These are phyloP conservation scores for Amphipoea lucens DNA, from an alignment of 2,888 invertebrate genomes.

Conservation along the genomic window DNA sequence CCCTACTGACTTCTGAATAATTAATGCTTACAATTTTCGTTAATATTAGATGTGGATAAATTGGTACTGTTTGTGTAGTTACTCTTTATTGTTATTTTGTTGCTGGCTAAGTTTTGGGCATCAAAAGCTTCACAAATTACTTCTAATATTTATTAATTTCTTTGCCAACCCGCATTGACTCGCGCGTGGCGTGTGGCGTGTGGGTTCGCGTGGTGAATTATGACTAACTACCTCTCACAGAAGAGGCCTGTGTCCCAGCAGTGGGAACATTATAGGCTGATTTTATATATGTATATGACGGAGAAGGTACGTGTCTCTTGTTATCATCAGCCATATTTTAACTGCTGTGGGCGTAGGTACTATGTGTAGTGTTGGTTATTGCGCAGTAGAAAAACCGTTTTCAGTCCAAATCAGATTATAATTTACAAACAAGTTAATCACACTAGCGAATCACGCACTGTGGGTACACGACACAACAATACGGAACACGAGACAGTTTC, in stretches of 20 bases:
- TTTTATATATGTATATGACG: background rate
- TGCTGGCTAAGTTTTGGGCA: background rate
- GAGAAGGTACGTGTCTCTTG: background rate
- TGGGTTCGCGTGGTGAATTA: background rate
- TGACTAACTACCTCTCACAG: background rate
- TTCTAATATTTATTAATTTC: background rate
- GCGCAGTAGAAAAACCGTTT: background rate
- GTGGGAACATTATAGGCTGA: background rate
- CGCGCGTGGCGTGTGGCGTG: too few species aligned
- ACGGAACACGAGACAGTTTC: too few species aligned
- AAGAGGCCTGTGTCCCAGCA: background rate
- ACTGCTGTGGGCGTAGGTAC: background rate
- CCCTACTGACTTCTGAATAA: conserved; percentile 47
- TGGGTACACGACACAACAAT: too few species aligned
- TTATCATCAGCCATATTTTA: background rate
- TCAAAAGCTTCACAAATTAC: background rate
- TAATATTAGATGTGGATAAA: conserved; percentile 35
- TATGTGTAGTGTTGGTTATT: background rate
- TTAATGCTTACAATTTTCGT: conserved; percentile 38
- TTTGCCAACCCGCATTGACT: background rate
- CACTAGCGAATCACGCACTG: background rate
- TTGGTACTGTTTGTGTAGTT: conserved; percentile 2
- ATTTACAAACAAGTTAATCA: background rate
- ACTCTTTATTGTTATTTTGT: background rate
- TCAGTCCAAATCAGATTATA: background rate